phyloP scores from a whole-genome alignment of 1,140 invertebrate genomes.

The Trachymyrmex septentrionalis region DNA sequence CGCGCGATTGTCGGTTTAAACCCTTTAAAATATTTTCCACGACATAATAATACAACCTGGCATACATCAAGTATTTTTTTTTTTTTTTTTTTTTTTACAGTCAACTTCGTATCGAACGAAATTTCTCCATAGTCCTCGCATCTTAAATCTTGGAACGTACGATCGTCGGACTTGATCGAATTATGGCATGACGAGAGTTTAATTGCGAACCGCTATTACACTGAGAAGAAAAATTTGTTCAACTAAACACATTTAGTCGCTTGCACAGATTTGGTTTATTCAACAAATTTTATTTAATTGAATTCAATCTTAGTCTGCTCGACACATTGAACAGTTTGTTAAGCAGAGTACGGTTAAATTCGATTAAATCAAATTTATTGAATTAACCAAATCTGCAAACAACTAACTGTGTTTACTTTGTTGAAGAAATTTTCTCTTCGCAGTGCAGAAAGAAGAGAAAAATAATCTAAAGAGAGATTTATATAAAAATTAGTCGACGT shows the following conservation, averaged over 20 bases:
- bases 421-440: too few species aligned
- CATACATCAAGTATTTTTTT: not conserved
- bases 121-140: not conserved
- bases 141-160: not conserved
- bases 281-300: too few species aligned
- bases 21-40: slow-evolving; percentile 70
- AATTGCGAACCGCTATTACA: not conserved
- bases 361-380: too few species aligned
- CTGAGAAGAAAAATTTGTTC: too few species aligned
- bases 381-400: too few species aligned
- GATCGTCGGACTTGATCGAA: not conserved
- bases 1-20: slow-evolving; percentile 65
- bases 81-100: not conserved
- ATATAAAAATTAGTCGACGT: too few species aligned
- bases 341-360: too few species aligned
- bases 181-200: not conserved
- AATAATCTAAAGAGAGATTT: not conserved
- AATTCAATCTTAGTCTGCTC: too few species aligned
- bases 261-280: too few species aligned
- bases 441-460: not conserved
- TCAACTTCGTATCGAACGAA: not conserved
- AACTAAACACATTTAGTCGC: too few species aligned
- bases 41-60: not conserved
- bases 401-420: too few species aligned
- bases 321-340: too few species aligned